Conservation (phyloP, 2,797 vertebrate species). For the Syncerus caffer region DNA sequence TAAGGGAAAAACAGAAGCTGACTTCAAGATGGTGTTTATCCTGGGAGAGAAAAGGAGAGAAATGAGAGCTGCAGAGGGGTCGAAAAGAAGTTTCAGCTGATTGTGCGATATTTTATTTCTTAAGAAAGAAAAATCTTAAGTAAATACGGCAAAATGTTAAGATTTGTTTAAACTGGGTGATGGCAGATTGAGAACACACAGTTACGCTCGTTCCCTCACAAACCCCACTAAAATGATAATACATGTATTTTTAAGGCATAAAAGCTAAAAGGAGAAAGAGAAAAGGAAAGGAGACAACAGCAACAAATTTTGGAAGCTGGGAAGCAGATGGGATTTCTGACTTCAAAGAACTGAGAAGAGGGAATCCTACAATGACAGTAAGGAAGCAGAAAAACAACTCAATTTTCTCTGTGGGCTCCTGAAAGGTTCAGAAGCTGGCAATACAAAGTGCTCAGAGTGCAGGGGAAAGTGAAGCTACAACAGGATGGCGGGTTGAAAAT, state of each 20-base stretch:
- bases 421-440: neutral
- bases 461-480: neutral
- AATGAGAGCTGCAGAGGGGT: neutral
- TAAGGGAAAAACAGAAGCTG: neutral
- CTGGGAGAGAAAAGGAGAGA: neutral
- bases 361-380: neutral
- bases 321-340: slow-evolving; percentile 35
- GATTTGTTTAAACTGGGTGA: slow-evolving; percentile 34
- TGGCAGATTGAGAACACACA: slow-evolving; percentile 5
- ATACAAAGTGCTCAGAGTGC: neutral
- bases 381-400: slow-evolving; percentile 10
- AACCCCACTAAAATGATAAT: slow-evolving; percentile 34
- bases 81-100: neutral
- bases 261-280: slow-evolving; percentile 19
- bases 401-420: neutral
- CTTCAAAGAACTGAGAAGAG: slow-evolving; percentile 42
- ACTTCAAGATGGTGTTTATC: neutral
- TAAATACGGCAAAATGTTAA: slow-evolving; percentile 22
- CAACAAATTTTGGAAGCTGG: slow-evolving; percentile 28
- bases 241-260: neutral
- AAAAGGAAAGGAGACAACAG: slow-evolving; percentile 16
- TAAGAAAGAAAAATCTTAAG: neutral
- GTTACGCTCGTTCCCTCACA: neutral
- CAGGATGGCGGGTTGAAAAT: neutral
- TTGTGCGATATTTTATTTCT: neutral